These are phyloP conservation scores for Ginglymostoma cirratum DNA, from an alignment of 2,113 vertebrate species.

Conservation along the genomic window DNA sequence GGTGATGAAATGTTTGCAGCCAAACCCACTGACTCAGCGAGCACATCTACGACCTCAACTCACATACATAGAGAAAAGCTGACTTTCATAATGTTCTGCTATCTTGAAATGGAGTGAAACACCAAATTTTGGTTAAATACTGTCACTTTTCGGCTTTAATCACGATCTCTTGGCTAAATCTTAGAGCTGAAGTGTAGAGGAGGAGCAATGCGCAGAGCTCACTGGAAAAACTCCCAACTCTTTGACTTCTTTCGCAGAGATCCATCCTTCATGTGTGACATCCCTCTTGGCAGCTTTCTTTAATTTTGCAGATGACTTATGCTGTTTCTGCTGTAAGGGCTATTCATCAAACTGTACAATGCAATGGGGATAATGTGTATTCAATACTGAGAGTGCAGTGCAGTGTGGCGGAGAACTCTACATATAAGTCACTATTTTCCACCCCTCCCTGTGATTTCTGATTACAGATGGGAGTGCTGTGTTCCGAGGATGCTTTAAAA, in stretches of 20 bases:
- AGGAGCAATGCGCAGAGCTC: not conserved
- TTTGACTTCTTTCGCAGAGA: not conserved
- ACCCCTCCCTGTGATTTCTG: not conserved
- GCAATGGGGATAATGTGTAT: not conserved
- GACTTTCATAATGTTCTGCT: not conserved
- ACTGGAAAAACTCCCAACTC: not conserved
- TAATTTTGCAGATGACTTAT: slow-evolving; percentile 1
- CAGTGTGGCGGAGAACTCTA: not conserved
- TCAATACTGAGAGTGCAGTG: not conserved
- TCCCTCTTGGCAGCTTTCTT: not conserved
- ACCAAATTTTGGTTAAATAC: not conserved
- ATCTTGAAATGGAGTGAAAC: not conserved
- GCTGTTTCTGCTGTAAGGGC: not conserved
- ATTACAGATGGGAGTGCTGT: slow-evolving; percentile 82
- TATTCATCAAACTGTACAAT: not conserved
- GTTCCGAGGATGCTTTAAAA: slow-evolving; percentile 86
- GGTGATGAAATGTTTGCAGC: too few relatives aligned
- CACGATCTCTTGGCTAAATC: not conserved
- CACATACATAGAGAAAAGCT: too few relatives aligned
- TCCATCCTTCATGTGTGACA: not conserved
- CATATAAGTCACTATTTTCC: not conserved
- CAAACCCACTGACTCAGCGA: too few relatives aligned
- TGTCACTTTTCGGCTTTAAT: too few relatives aligned
- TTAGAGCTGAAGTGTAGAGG: too few relatives aligned
- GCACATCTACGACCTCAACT: too few relatives aligned